Evolutionary conservation across 53 echinoderm and acorn worm genomes (phyloP), one percentile per base, ranked within the genome.

Genomic region (Arbacia lixula): DNA sequence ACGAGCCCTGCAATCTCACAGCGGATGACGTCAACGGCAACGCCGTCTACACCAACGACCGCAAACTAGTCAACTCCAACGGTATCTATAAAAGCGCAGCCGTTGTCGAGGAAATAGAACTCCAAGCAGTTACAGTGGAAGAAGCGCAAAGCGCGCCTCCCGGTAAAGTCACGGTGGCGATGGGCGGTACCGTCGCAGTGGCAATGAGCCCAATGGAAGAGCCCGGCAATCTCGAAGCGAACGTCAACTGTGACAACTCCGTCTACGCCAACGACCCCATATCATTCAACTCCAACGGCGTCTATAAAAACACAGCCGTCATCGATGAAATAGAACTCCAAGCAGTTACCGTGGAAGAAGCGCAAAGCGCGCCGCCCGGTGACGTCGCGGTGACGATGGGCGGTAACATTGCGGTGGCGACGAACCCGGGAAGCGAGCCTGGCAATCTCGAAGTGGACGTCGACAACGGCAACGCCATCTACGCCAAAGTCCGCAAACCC

Each of bases 401-500:
- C n/a, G n/a, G n/a, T n/a, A n/a, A n/a, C n/a, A n/a, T n/a, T n/a
- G n/a, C n/a, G n/a, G n/a, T n/a, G n/a, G n/a, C n/a, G n/a, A n/a
- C 82, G 1, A 63, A 30, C 50, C 64, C 82, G 26, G 26, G 62
- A 64, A 51, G 63, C 63, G 82, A 81, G 31, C 46, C 57, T 1
- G 78, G 54, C 6, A 4, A 34, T 28, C 52, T 31, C 54, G 74
- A 74, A 4, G 37, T 4, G 24, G 78, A 40, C 11, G 53, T 32
- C 34, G 74, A 52, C n/a, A 20, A 20, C 58, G 50, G 3, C n/a
- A 53, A 73, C 1, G 50, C 21, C 16, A 49, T 52, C 32, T 73
- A 73, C 34, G 73, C 73, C 17, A 73, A 74, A 21, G n/a, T n/a
- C n/a, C 74, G 74, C 12, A 74, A 74, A 53, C 29, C 69, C 37